Evolutionary conservation across 1,140 invertebrate genomes (phyloP).

Genomic region (fruit fly (Drosophila melanogaster)): Release_6_plus_ISO1_MT NT_033779.5:13487501-13488000

Average conservation of each 20-base stretch:
- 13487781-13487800: constrained; percentile 12
- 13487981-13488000: constrained; percentile 41
- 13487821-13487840: constrained; percentile 40
- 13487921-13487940: constrained; percentile 39
- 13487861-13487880: constrained; percentile 38
- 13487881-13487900: constrained; percentile 73
- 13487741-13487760: not conserved
- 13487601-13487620: constrained; percentile 65
- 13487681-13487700: constrained; percentile 23
- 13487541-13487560: constrained; percentile 83
- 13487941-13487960: constrained; percentile 56
- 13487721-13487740: constrained; percentile 5
- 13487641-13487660: constrained; percentile 49
- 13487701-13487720: constrained; percentile 30
- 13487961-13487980: constrained; percentile 38
- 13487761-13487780: not conserved
- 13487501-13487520: constrained; percentile 38
- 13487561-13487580: constrained; percentile 77
- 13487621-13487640: constrained; percentile 56
- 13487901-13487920: constrained; percentile 64
- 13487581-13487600: constrained; percentile 38
- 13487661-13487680: constrained; percentile 22
- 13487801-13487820: constrained; percentile 29
- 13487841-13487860: constrained; percentile 54
- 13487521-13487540: constrained; percentile 74